Evolutionary conservation across 2,797 vertebrate genomes (phyloP), one percentile per base, ranked within the genome.

Genomic region (Acanthis flammea): DNA sequence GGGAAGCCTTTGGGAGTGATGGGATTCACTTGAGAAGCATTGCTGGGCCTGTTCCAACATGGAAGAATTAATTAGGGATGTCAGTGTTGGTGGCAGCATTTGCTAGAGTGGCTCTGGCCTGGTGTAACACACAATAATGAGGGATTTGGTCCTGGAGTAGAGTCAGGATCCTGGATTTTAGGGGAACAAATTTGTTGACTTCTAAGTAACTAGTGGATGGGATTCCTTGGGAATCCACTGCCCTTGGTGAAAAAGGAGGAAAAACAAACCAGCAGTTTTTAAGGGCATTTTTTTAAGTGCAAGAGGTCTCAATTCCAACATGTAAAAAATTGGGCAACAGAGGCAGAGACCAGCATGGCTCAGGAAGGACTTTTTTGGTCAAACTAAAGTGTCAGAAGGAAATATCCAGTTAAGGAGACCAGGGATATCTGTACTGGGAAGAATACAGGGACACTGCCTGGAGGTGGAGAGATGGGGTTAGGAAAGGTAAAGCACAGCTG

Each of bases 111-210:
- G 7, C 14, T 41, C 14, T 13, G 31, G 22, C 15, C 30, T 19
- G 10, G 23, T 16, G 12, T 25, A 12, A 27, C 13, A 25, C 4
- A 8, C 7, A 24, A 8, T 9, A 15, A 17, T 8, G 53, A n/a
- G 19, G 25, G 10, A 14, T 25, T 3, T 1, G 10, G 28, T 12
- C 8, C 47, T 25, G 19, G 6, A 10, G 14, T 8, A n/a, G 19
- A 25, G 30, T 2, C 37, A 25, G 17, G 24, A 45, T 33, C 30
- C 28, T 33, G 45, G 30, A 33, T 51, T 47, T 77, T 28, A 39
- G 24, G 10, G 41, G 3, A 15, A 4, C 0, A 1, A 61, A 14
- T 1, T 37, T 51, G 16, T 9, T 55, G 7, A 17, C 10, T 9
- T 60, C 57, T 45, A 55, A 30, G 4, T 12, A 30, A 44, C 4